These are phyloP conservation scores for Zaprionus africanus DNA, from an alignment of 1,140 invertebrate species.

Conservation along the genomic window DNA sequence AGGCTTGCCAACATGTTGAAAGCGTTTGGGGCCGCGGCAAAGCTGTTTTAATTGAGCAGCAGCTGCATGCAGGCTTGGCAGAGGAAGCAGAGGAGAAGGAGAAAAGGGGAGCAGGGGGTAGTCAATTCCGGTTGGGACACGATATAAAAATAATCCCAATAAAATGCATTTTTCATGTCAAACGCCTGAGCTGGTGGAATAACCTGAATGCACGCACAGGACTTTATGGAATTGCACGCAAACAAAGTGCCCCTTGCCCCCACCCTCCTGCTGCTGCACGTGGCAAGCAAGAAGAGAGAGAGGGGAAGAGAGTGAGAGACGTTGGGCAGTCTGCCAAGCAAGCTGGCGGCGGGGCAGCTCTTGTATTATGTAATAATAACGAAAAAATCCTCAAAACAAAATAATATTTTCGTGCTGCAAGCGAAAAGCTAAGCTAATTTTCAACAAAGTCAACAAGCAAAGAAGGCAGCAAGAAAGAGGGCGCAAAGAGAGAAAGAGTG, in stretches of 20 bases:
- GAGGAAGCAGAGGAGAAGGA: conserved; percentile 5
- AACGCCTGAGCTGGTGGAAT: conserved; percentile 79
- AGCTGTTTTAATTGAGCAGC: conserved; percentile 59
- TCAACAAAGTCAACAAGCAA: conserved; percentile 43
- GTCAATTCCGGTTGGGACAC: conserved; percentile 28
- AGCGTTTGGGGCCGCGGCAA: conserved; percentile 13
- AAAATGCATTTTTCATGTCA: conserved; percentile 83
- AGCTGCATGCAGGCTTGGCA: background rate
- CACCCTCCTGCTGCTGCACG: background rate
- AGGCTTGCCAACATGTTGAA: conserved; percentile 14
- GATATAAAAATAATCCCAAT: conserved; percentile 83
- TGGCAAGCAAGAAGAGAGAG: background rate
- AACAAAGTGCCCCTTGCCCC: conserved; percentile 56
- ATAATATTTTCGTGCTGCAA: conserved; percentile 43
- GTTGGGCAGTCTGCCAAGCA: background rate
- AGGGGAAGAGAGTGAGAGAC: background rate
- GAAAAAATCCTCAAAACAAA: conserved; percentile 36
- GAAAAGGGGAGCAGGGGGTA: background rate
- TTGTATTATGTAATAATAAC: conserved; percentile 68
- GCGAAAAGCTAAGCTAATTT: conserved; percentile 63
- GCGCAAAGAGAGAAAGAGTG: conserved; percentile 19
- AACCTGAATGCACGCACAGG: conserved; percentile 82
- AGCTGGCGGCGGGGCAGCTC: conserved; percentile 14
- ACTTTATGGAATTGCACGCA: conserved; percentile 79
- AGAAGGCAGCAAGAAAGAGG: conserved; percentile 20